Evolutionary conservation across 2,888 invertebrate genomes (phyloP).

Genomic region (Eucera pruinosa): DNA sequence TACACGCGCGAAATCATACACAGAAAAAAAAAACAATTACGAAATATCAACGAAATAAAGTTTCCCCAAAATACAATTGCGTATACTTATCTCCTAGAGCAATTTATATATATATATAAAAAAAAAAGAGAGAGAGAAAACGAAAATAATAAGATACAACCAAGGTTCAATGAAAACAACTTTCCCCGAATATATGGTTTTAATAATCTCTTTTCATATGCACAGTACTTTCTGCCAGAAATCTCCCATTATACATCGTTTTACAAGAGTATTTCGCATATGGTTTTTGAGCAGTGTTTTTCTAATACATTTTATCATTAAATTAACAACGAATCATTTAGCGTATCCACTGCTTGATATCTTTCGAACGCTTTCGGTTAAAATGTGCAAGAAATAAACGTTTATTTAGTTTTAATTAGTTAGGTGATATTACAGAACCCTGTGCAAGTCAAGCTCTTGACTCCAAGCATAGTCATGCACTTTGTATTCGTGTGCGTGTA

Average conservation of each 20-base stretch:
- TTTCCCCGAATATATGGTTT: slow-evolving; percentile 36
- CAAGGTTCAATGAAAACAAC: slow-evolving; percentile 43
- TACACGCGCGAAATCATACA: slow-evolving; percentile 14
- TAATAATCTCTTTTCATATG: slow-evolving; percentile 33
- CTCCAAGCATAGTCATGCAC: slow-evolving; percentile 49
- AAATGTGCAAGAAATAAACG: slow-evolving; percentile 39
- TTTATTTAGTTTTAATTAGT: slow-evolving; percentile 33
- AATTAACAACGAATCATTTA: slow-evolving; percentile 38
- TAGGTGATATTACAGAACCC: slow-evolving; percentile 40
- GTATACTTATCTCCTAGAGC: too few relatives aligned
- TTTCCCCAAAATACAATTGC: too few relatives aligned
- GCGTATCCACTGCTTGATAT: slow-evolving; percentile 11
- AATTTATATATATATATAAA: too few relatives aligned
- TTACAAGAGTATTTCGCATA: slow-evolving; percentile 55
- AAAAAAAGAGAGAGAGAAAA: too few relatives aligned
- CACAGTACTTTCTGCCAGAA: slow-evolving; percentile 36
- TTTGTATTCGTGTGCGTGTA: too few relatives aligned
- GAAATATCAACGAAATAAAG: too few relatives aligned
- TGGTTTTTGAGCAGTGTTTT: slow-evolving; percentile 68
- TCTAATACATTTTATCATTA: slow-evolving; percentile 45
- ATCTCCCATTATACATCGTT: slow-evolving; percentile 31
- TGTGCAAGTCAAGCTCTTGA: slow-evolving; percentile 47
- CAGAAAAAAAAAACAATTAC: slow-evolving; percentile 27
- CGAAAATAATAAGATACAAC: slow-evolving; percentile 14
- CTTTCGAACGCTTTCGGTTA: slow-evolving; percentile 18